Evolutionary conservation across 2,797 vertebrate genomes (phyloP), one percentile per base, ranked within the genome.

Genomic region (Gorsachius magnificus): DNA sequence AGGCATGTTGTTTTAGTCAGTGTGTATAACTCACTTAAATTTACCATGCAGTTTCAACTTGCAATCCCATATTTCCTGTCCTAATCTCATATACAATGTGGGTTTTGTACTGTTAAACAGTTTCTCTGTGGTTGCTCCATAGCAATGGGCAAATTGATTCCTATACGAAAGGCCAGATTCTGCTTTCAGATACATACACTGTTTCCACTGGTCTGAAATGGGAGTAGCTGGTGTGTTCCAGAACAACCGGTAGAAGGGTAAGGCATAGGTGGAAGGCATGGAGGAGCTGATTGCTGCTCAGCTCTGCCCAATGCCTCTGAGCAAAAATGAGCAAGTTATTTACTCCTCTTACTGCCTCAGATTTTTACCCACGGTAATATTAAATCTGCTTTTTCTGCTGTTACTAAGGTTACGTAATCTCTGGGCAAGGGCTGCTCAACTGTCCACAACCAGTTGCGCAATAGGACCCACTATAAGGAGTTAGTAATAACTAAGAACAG

Each of bases 31-130:
- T 94, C 80, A 74, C 69, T 83, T 83, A 93, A 96, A 97, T 96
- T 94, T 81, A 72, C 93, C 95, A 53, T n/a, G 95, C 83, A 95
- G 94, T 96, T 96, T 96, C 83, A n/a, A 83, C 91, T 95, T 96
- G 80, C 95, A 88, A 83, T 76, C 91, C 93, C 70, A 1, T 79
- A 89, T 95, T 96, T 96, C 96, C 96, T 95, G 85, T 88, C 80
- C 80, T 97, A 93, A 95, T 95, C 95, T 95, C 85, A 63, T 46
- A 24, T 6, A 96, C 94, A 96, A 93, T 96, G 93, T 76, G 88
- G 74, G 83, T 3, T 90, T 96, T 97, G 96, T 97, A 24, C 89
- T 88, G 76, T 50, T 76, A 33, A 90, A 75, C 25, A 21, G 63
- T 54, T 93, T 87, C 93, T 53, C 90, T 89, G 69, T 79, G 77